Conservation (phyloP, 2,888 invertebrate species). For the Chrysotoxum bicinctum region DNA sequence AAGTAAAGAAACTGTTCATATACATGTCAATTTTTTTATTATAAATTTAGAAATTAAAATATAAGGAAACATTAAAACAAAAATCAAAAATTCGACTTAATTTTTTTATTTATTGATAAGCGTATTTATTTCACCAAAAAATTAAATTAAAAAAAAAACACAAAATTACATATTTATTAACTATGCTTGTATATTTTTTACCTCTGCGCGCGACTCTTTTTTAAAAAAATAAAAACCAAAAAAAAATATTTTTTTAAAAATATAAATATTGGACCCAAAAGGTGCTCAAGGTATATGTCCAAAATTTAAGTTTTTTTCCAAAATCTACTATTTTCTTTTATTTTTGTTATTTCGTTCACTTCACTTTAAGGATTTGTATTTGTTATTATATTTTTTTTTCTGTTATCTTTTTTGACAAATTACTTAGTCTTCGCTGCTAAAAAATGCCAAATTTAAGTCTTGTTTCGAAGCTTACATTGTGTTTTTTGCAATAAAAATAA, state of each 20-base stretch:
- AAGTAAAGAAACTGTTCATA: neutral
- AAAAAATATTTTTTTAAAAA: conserved; percentile 40
- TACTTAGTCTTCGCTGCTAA: conserved; percentile 31
- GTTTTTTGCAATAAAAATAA: conserved; percentile 24
- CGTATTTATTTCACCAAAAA: neutral
- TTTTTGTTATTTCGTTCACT: conserved; percentile 34
- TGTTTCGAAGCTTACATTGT: conserved; percentile 41
- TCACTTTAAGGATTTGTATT: neutral
- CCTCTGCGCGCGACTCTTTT: conserved; percentile 71
- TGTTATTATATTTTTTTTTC: neutral
- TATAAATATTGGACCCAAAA: conserved; percentile 76
- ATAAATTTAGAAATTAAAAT: neutral
- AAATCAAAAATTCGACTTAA: conserved; percentile 8
- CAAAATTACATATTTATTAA: conserved; percentile 61
- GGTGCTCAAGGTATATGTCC: conserved; percentile 81
- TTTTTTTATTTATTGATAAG: neutral
- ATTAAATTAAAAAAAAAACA: conserved; percentile 23
- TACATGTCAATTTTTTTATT: neutral
- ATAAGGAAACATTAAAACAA: conserved; percentile 19
- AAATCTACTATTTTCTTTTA: conserved; percentile 26
- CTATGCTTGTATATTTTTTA: conserved; percentile 63
- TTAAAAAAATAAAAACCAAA: conserved; percentile 34
- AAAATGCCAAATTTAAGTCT: conserved; percentile 31
- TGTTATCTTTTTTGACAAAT: conserved; percentile 19
- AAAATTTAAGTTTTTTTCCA: conserved; percentile 38